These are phyloP conservation scores for Drosophila grimshawi DNA, from an alignment of 1,140 invertebrate species.

Conservation along the genomic window DNA sequence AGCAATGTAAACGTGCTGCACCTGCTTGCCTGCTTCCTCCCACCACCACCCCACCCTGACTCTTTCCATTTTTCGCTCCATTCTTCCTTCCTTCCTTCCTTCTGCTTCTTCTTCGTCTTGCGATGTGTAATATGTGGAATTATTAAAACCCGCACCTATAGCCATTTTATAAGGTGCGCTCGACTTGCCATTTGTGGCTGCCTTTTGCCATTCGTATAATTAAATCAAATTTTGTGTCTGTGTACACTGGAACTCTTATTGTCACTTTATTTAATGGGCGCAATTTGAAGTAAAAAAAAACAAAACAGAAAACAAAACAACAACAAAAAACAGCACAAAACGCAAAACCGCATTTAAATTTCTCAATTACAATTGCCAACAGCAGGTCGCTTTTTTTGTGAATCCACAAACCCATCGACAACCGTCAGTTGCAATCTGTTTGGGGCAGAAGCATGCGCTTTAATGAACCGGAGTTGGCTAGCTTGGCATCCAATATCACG, in stretches of 20 bases:
- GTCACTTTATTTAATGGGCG: conserved; percentile 6
- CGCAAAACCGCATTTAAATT: conserved; percentile 13
- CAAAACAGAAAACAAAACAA: conserved; percentile 9
- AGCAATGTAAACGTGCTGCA: conserved; percentile 25
- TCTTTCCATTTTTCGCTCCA: conserved; percentile 5
- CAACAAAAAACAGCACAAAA: neutral
- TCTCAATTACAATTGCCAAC: conserved; percentile 42
- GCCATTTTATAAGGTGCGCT: conserved; percentile 33
- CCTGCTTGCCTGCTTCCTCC: conserved; percentile 11
- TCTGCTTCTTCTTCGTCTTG: neutral
- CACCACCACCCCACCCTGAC: neutral
- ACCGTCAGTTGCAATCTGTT: conserved; percentile 1
- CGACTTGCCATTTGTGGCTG: conserved; percentile 6
- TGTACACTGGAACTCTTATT: conserved; percentile 1
- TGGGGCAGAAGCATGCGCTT: conserved; percentile 90
- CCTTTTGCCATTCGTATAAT: conserved; percentile 15
- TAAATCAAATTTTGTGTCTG: conserved; percentile 12
- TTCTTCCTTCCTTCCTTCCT: neutral
- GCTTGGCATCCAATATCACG: conserved; percentile 93
- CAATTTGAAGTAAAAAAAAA: conserved; percentile 28
- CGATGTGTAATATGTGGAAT: conserved; percentile 30
- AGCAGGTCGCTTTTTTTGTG: conserved; percentile 8
- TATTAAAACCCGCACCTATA: conserved; percentile 36
- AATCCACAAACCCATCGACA: neutral
- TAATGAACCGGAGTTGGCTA: conserved; percentile 94